Evolutionary conservation across 2,797 vertebrate genomes (phyloP).

Genomic region (Lindbergichthys nudifrons): DNA sequence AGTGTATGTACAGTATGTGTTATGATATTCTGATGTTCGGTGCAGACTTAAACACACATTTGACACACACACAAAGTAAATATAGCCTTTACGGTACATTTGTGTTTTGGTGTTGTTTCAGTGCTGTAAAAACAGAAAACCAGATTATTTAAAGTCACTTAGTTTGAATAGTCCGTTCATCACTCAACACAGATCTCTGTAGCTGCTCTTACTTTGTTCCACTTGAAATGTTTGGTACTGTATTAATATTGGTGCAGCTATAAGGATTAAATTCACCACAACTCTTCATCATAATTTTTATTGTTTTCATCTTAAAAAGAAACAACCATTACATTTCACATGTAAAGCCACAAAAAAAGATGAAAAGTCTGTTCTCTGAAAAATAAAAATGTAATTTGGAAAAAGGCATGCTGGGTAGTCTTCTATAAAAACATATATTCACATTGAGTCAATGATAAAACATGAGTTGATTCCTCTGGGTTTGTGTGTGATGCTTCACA

Average conservation of each 20-base stretch:
- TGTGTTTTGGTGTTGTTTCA: conserved; percentile 16
- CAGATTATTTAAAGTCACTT: background rate
- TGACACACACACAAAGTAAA: background rate
- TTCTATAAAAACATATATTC: background rate
- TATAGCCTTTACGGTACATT: background rate
- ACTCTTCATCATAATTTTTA: background rate
- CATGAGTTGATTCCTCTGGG: background rate
- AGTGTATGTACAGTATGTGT: background rate
- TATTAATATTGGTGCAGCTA: background rate
- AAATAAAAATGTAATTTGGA: background rate
- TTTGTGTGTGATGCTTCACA: background rate
- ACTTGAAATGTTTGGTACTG: too few species aligned
- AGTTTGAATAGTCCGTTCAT: background rate
- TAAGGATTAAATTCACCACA: background rate
- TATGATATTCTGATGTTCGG: conserved; percentile 2
- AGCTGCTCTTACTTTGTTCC: background rate
- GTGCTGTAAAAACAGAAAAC: background rate
- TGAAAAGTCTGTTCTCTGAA: background rate
- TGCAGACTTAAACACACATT: background rate
- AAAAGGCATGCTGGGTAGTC: background rate
- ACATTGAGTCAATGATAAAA: background rate
- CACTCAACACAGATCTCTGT: background rate
- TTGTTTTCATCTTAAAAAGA: background rate
- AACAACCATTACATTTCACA: background rate
- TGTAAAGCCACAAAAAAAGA: background rate